A percentile compares a stretch with the other conserved stretches of the same genome.
phyloP scores from a whole-genome alignment of 1,140 invertebrate genomes.

The Apolygus lucorum region DNA sequence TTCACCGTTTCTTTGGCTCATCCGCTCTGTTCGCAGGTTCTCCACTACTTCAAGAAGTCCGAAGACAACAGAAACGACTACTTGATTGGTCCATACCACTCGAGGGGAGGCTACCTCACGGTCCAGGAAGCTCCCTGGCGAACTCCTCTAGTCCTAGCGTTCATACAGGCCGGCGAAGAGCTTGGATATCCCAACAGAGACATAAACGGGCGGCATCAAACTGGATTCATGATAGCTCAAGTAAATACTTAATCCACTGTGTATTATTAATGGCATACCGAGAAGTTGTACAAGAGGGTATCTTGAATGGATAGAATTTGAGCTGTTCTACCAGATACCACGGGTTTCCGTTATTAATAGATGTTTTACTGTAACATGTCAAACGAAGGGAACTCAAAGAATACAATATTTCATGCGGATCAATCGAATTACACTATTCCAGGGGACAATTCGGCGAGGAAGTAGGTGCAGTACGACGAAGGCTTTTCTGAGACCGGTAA shows the following conservation, averaged over 20 bases:
- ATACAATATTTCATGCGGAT: too few relatives aligned
- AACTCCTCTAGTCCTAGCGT: slow-evolving; percentile 67
- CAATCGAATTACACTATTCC: background rate
- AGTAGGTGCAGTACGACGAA: slow-evolving; percentile 82
- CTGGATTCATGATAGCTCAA: slow-evolving; percentile 80
- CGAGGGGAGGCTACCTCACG: slow-evolving; percentile 63
- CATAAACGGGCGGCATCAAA: slow-evolving; percentile 73
- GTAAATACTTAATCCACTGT: slow-evolving; percentile 31
- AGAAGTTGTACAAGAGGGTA: too few relatives aligned
- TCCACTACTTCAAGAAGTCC: slow-evolving; percentile 84
- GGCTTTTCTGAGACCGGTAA: slow-evolving; percentile 72
- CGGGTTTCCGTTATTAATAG: too few relatives aligned
- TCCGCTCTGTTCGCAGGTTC: too few relatives aligned
- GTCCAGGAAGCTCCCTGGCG: slow-evolving; percentile 78
- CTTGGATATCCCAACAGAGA: slow-evolving; percentile 80
- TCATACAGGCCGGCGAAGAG: slow-evolving; percentile 76
- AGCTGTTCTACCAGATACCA: too few relatives aligned
- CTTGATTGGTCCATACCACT: slow-evolving; percentile 57
- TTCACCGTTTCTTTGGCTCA: too few relatives aligned
- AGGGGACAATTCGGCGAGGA: slow-evolving; percentile 74
- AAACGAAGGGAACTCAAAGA: too few relatives aligned
- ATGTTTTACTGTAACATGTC: too few relatives aligned
- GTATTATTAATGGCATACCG: too few relatives aligned
- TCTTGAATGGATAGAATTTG: too few relatives aligned
- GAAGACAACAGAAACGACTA: slow-evolving; percentile 83